A percentile compares a stretch with the other conserved stretches of the same genome.
phyloP scores from a whole-genome alignment of 2,113 vertebrate species.

The Falco punctatus region DNA sequence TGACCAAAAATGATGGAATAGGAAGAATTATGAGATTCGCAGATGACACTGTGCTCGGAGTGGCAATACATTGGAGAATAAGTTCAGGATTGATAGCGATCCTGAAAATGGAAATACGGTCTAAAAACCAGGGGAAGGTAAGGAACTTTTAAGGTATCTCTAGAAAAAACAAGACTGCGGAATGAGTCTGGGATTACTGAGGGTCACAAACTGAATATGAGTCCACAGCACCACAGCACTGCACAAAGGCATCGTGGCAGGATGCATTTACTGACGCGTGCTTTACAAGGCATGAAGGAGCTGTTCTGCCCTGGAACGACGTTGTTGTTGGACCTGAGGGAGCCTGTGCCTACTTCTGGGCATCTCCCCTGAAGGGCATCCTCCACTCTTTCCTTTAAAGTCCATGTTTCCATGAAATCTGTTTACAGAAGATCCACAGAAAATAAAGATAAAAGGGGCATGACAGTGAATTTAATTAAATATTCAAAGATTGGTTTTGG shows the following conservation, averaged over 20 bases:
- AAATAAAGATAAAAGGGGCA: not conserved
- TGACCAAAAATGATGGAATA: not conserved
- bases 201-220: fast-evolving
- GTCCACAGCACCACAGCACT: fast-evolving
- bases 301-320: fast-evolving
- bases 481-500: conserved; percentile 9
- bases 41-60: not conserved
- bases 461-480: not conserved
- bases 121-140: not conserved
- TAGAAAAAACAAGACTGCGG: not conserved
- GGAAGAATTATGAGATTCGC: not conserved
- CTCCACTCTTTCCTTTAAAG: not conserved
- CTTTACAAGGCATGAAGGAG: fast-evolving
- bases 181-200: fast-evolving
- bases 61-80: not conserved
- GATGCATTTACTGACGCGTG: fast-evolving
- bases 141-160: not conserved
- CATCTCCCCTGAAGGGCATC: not conserved
- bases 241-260: fast-evolving
- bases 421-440: not conserved
- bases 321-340: fast-evolving
- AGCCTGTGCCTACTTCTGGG: fast-evolving
- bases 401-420: not conserved
- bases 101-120: fast-evolving
- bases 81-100: fast-evolving